Evolutionary conservation across 2,797 vertebrate species (phyloP).

Genomic region (Lutjanus argentimaculatus): DNA sequence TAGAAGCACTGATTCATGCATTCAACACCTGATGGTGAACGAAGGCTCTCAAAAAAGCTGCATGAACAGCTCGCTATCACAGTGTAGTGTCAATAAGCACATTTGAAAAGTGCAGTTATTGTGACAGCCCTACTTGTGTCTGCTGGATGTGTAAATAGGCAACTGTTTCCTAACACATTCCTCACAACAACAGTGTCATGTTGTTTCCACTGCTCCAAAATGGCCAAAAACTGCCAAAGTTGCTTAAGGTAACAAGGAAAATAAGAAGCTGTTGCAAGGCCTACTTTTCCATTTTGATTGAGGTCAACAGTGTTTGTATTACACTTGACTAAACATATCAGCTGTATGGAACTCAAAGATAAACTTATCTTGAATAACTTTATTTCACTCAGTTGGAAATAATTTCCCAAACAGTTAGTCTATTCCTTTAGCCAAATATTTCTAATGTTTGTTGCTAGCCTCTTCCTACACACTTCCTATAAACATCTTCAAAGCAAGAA

Average conservation of each 20-base stretch:
- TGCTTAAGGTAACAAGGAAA: not conserved
- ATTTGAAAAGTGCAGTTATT: no score
- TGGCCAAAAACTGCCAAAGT: not conserved
- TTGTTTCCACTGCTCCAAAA: not conserved
- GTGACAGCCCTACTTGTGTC: not conserved
- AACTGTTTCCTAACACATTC: not conserved
- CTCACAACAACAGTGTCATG: not conserved
- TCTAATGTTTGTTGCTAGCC: slow-evolving; percentile 1
- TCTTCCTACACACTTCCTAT: slow-evolving; percentile 29
- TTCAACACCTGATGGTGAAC: no score
- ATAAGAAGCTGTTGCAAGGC: not conserved
- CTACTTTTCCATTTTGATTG: not conserved
- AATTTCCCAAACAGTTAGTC: not conserved
- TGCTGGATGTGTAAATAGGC: not conserved
- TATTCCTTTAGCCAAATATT: slow-evolving; percentile 10
- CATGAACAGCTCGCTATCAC: no score
- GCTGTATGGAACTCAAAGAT: not conserved
- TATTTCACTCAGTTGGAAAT: not conserved
- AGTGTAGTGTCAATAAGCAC: no score
- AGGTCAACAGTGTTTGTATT: not conserved
- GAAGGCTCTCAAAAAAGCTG: no score
- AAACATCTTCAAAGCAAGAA: slow-evolving; percentile 64
- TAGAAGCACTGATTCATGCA: no score
- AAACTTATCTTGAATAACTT: not conserved
- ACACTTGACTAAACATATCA: not conserved